A percentile compares a stretch with the other conserved stretches of the same genome.
These are phyloP conservation scores for Amphiprion percula DNA, from an alignment of 2,113 vertebrate genomes.

Conservation along the genomic window DNA sequence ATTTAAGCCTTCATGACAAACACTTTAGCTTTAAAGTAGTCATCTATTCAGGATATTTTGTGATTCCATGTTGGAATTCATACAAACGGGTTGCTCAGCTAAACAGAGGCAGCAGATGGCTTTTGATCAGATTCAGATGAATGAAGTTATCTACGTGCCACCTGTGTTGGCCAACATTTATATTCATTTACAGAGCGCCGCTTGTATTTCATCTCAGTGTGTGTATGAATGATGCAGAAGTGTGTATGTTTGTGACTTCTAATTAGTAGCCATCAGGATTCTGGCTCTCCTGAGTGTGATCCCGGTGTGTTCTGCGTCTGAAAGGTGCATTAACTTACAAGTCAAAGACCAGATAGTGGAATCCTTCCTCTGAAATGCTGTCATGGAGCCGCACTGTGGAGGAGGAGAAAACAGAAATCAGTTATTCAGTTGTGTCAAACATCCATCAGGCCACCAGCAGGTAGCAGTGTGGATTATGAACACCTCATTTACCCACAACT, in stretches of 20 bases:
- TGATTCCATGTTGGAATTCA: no score
- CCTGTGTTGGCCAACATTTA: neutral
- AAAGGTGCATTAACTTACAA: conserved; percentile 61
- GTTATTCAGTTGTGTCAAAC: neutral
- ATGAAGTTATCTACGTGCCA: neutral
- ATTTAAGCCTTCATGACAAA: neutral
- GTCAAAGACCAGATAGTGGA: conserved; percentile 81
- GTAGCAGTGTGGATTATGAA: neutral
- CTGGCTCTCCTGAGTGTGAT: neutral
- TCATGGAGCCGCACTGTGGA: conserved; percentile 77
- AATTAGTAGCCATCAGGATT: conserved; percentile 14
- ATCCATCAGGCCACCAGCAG: no score
- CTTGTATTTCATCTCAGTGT: neutral
- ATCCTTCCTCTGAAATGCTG: conserved; percentile 82
- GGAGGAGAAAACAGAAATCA: neutral
- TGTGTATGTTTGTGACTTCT: neutral
- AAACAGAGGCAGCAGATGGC: conserved; percentile 14
- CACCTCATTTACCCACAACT: neutral
- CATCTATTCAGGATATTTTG: neutral
- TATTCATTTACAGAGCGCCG: neutral
- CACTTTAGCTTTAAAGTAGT: neutral
- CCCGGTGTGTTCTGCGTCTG: neutral
- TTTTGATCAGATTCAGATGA: neutral
- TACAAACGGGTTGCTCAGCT: neutral
- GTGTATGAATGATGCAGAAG: neutral